Percentiles rank a stretch among this genome's conserved stretches.
phyloP scores from a whole-genome alignment of 1,140 invertebrate species.

The Adoxophyes honmai region DNA sequence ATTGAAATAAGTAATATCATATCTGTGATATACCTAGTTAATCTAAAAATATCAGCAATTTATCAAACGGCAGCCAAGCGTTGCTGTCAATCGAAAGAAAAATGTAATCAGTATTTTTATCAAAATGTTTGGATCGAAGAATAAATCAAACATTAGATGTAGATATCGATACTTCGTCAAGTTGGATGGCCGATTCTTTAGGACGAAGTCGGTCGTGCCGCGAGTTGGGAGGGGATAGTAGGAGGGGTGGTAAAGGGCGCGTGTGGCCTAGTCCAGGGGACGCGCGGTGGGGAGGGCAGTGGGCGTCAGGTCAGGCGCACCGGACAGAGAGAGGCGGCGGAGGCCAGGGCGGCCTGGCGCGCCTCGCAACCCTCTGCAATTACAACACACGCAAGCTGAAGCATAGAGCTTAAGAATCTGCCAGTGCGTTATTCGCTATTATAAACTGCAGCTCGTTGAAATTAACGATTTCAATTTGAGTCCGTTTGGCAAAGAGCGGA shows the following conservation, averaged over 20 bases:
- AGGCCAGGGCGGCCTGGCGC: not conserved
- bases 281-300: not conserved
- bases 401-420: constrained; percentile 6
- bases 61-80: not conserved
- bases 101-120: constrained; percentile 9
- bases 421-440: too few relatives aligned
- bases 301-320: not conserved
- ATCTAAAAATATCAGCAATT: not conserved
- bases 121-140: not conserved
- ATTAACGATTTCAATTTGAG: too few relatives aligned
- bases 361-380: not conserved
- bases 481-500: too few relatives aligned
- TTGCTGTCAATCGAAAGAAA: not conserved
- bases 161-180: constrained; percentile 10
- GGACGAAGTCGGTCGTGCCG: not conserved
- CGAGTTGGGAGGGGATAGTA: constrained; percentile 1
- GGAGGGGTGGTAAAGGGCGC: not conserved
- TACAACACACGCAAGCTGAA: not conserved
- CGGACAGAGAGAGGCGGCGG: not conserved
- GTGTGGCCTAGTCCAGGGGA: not conserved
- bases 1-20: not conserved
- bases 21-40: not conserved
- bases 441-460: too few relatives aligned
- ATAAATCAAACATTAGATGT: constrained; percentile 10
- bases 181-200: constrained; percentile 1